These are phyloP conservation scores for Trachymyrmex cornetzi DNA, from an alignment of 1,140 invertebrate species.

Conservation along the genomic window DNA sequence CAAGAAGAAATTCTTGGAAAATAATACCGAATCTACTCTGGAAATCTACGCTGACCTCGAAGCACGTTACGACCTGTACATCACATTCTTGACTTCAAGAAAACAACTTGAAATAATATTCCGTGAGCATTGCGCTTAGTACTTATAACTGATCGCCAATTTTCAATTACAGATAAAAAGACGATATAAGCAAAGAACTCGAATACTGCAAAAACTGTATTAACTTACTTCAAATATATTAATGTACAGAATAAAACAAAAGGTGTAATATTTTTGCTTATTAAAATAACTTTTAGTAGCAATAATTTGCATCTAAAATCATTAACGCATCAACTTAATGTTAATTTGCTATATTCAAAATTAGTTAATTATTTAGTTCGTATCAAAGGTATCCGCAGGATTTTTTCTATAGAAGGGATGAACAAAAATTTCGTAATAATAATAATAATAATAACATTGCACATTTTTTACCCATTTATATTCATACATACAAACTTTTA, in stretches of 20 bases:
- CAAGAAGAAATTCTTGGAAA: conserved; percentile 23
- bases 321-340: background rate
- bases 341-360: background rate
- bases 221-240: background rate
- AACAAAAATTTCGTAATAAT: too few species aligned
- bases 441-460: too few species aligned
- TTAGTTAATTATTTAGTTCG: background rate
- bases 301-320: background rate
- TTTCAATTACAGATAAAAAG: background rate
- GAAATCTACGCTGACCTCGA: conserved; percentile 30
- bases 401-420: too few species aligned
- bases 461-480: too few species aligned
- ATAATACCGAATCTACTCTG: conserved; percentile 29
- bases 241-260: background rate
- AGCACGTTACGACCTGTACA: background rate
- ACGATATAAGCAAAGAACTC: background rate
- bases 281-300: background rate
- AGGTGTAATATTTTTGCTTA: too few species aligned
- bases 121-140: conserved; percentile 3
- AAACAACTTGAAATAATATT: conserved; percentile 27
- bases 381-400: background rate
- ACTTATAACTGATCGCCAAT: background rate
- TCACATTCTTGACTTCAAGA: conserved; percentile 8
- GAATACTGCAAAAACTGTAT: background rate
- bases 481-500: too few species aligned